Base-by-base conservation (phyloP, 2,888 invertebrate species). In the Phoenoteleia sp. region DNA sequence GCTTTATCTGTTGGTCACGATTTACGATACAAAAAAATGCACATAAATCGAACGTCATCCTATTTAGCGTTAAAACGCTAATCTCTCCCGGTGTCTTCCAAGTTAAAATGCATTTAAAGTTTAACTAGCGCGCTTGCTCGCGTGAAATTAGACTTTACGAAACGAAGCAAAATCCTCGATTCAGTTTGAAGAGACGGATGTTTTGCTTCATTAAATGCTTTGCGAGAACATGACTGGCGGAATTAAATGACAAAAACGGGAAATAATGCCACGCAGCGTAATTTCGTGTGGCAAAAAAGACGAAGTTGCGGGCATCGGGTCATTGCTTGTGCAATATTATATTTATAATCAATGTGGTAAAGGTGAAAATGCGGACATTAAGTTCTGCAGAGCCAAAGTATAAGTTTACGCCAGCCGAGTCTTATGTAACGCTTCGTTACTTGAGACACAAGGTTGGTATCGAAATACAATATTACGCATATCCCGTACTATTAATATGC, bases 11-110 rank as follows among this genome's bases (percentile, higher is more conserved):
- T 76, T 33, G 58, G 67, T 76, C 76, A 67, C 76, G 67, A 76
- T 76, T 66, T 76, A 67, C 67, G 67, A 58, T 76, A 67, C 67
- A 76, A 76, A 76, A 76, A 76, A 76, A 76, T 67, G 5, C 67
- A 19, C 66, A 67, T 76, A 76, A 76, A 76, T 76, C 66, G 75
- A 66, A 66, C 75, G 39, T 47, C 33, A 66, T 76, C 25, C 75
- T 47, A 25, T 76, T 76, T 45, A 56, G 23, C 75, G 66, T 66
- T 66, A 76, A 66, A 66, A 76, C 66, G 25, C 66, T 66, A 66
- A 76, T 76, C 75, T 64, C 27, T 39, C 54, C 9, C 25, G 5
- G 27, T 64, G 42, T 64, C 64, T 64, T 75, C 25, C 56, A 4
- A 29, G 56, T 66, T 52, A 17, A 45, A 76, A 66, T 47, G 42